These are phyloP conservation scores for Oegoconia quadripuncta DNA, from an alignment of 2,888 invertebrate genomes.

Conservation along the genomic window DNA sequence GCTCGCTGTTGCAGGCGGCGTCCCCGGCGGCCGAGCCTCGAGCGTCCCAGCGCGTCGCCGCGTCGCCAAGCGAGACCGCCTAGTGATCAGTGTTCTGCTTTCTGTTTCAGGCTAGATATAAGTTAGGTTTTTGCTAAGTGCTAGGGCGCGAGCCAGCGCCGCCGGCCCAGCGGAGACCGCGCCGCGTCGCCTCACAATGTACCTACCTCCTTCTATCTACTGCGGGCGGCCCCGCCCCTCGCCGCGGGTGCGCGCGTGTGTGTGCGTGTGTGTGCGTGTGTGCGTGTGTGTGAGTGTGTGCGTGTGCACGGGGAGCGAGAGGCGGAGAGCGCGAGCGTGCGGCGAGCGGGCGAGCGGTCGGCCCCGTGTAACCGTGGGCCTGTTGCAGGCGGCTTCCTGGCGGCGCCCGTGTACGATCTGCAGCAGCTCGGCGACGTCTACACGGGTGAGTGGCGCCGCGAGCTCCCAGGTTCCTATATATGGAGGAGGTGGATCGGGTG, in stretches of 20 bases:
- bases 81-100: conserved; percentile 75
- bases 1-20: conserved; percentile 28
- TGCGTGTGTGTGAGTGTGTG: conserved; percentile 11
- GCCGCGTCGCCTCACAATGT: conserved; percentile 13
- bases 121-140: conserved; percentile 64
- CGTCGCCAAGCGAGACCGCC: conserved; percentile 25
- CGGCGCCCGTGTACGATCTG: conserved; percentile 89
- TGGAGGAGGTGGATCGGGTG: background rate
- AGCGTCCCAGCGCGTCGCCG: conserved; percentile 13
- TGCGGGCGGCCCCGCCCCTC: background rate
- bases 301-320: conserved; percentile 1
- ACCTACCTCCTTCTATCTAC: conserved; percentile 13
- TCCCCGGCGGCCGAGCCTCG: conserved; percentile 7
- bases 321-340: conserved; percentile 12
- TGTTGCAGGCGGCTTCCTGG: conserved; percentile 57
- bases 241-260: background rate
- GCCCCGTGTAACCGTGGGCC: conserved; percentile 12
- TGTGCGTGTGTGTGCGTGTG: conserved; percentile 1
- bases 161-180: conserved; percentile 17
- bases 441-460: conserved; percentile 79
- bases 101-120: conserved; percentile 77
- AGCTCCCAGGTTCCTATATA: background rate
- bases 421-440: conserved; percentile 92
- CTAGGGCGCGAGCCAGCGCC: conserved; percentile 22
- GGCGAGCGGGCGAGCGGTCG: conserved; percentile 17